These are phyloP conservation scores for Stenurella melanura DNA, from an alignment of 2,888 invertebrate species.

Conservation along the genomic window DNA sequence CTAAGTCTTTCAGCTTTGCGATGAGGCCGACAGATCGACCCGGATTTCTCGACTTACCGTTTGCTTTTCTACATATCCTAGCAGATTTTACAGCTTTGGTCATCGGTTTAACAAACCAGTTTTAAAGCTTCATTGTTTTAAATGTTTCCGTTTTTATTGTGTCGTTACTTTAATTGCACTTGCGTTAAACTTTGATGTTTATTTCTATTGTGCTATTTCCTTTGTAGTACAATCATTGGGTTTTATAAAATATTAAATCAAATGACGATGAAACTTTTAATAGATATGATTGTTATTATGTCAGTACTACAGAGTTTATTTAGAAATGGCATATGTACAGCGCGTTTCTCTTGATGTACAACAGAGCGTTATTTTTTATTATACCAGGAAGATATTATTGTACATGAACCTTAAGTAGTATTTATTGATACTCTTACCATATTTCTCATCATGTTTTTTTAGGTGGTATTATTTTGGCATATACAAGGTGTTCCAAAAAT, in stretches of 20 bases:
- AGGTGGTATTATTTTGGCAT: too few relatives aligned
- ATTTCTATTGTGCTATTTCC: constrained; percentile 35
- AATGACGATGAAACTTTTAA: neutral
- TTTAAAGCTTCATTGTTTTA: constrained; percentile 45
- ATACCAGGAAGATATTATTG: too few relatives aligned
- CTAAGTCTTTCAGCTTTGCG: constrained; percentile 59
- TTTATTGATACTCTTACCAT: too few relatives aligned
- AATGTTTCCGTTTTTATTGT: constrained; percentile 42
- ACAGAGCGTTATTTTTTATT: too few relatives aligned
- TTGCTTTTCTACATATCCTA: constrained; percentile 65
- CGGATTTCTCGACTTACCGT: constrained; percentile 59
- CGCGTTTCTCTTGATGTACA: too few relatives aligned
- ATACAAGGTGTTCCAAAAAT: too few relatives aligned
- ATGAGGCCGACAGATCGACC: constrained; percentile 58
- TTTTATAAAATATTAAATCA: neutral
- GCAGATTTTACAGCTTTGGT: constrained; percentile 59
- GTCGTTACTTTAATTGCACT: constrained; percentile 37
- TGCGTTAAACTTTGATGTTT: constrained; percentile 31
- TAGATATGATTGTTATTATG: neutral
- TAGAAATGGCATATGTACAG: too few relatives aligned
- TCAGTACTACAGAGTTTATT: too few relatives aligned
- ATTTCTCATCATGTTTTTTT: too few relatives aligned
- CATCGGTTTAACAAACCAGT: constrained; percentile 49
- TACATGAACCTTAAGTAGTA: too few relatives aligned
- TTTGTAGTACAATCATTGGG: constrained; percentile 17